These are phyloP conservation scores for Mythimna impura DNA, from an alignment of 2,888 invertebrate species.

Conservation along the genomic window DNA sequence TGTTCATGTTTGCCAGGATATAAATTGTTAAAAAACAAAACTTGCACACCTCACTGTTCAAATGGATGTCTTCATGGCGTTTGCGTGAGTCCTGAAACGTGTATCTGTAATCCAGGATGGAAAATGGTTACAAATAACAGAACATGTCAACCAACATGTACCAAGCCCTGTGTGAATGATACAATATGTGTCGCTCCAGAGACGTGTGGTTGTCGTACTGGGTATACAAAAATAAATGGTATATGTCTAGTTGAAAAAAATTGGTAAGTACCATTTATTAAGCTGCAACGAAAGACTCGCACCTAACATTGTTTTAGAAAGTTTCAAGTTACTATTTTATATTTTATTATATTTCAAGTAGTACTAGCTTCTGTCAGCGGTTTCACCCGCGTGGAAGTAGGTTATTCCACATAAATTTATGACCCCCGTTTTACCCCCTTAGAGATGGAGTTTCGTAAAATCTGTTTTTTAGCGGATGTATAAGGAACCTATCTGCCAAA, in stretches of 20 bases:
- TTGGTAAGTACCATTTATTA: slow-evolving; percentile 21
- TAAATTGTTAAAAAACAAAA: not conserved
- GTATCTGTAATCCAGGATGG: slow-evolving; percentile 10
- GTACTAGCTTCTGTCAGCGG: too few relatives aligned
- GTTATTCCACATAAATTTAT: too few relatives aligned
- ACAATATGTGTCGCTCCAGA: slow-evolving; percentile 37
- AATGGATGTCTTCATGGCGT: slow-evolving; percentile 15
- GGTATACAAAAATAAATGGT: slow-evolving; percentile 5
- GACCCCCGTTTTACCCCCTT: too few relatives aligned
- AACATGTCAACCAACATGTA: slow-evolving; percentile 28
- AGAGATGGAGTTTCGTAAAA: too few relatives aligned
- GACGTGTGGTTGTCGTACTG: slow-evolving; percentile 37
- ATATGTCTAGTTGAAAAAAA: slow-evolving; percentile 9
- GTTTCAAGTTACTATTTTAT: not conserved
- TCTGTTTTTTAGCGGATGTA: too few relatives aligned
- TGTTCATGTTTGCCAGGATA: slow-evolving; percentile 30
- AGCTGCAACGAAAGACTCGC: not conserved
- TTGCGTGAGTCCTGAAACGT: slow-evolving; percentile 31
- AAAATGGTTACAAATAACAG: not conserved
- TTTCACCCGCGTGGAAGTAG: too few relatives aligned
- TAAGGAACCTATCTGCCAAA: too few relatives aligned
- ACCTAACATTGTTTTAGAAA: not conserved
- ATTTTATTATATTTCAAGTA: not conserved
- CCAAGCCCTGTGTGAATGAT: slow-evolving; percentile 23
- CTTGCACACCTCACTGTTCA: slow-evolving; percentile 44